These are phyloP conservation scores for Drosophila auraria DNA, from an alignment of 1,140 invertebrate genomes.

Conservation along the genomic window DNA sequence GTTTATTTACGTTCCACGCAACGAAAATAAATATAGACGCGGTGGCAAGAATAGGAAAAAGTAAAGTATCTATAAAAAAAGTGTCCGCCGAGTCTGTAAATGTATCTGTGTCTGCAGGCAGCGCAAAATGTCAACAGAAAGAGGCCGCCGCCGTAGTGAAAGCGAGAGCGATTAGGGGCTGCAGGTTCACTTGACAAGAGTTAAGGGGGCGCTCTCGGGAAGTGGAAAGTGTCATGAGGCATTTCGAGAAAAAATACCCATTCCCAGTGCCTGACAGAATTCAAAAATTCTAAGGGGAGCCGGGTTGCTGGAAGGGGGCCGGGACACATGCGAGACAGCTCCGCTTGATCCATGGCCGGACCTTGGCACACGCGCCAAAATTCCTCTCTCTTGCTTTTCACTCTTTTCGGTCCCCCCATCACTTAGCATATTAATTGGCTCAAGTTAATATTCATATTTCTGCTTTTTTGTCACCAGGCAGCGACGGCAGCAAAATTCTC, in stretches of 20 bases:
- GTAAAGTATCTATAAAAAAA: slow-evolving; percentile 38
- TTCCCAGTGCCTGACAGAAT: slow-evolving; percentile 8
- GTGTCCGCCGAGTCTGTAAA: slow-evolving; percentile 5
- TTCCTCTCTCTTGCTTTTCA: slow-evolving; percentile 24
- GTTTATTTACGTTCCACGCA: slow-evolving; percentile 75
- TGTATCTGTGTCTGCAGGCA: slow-evolving; percentile 46
- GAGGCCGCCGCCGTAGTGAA: slow-evolving; percentile 29
- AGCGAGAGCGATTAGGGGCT: slow-evolving; percentile 44
- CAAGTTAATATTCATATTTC: slow-evolving; percentile 72
- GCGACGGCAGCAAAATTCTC: slow-evolving; percentile 20
- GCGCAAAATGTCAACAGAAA: slow-evolving; percentile 66
- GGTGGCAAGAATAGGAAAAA: slow-evolving; percentile 26
- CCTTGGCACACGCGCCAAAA: slow-evolving; percentile 76
- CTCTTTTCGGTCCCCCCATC: slow-evolving; percentile 36
- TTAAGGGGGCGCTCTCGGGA: background rate
- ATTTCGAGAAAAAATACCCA: slow-evolving; percentile 20
- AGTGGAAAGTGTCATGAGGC: slow-evolving; percentile 18
- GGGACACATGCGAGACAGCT: slow-evolving; percentile 65
- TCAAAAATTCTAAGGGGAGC: slow-evolving; percentile 1
- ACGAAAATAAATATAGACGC: slow-evolving; percentile 75
- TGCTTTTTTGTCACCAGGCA: slow-evolving; percentile 55
- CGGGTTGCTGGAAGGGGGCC: slow-evolving; percentile 4
- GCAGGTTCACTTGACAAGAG: slow-evolving; percentile 37
- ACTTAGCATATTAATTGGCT: slow-evolving; percentile 83
- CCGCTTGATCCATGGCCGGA: slow-evolving; percentile 58